Evolutionary conservation across 1,140 invertebrate species (phyloP), one percentile per base, ranked within the genome.

Genomic region (Caenorhabditis brenneri): DNA sequence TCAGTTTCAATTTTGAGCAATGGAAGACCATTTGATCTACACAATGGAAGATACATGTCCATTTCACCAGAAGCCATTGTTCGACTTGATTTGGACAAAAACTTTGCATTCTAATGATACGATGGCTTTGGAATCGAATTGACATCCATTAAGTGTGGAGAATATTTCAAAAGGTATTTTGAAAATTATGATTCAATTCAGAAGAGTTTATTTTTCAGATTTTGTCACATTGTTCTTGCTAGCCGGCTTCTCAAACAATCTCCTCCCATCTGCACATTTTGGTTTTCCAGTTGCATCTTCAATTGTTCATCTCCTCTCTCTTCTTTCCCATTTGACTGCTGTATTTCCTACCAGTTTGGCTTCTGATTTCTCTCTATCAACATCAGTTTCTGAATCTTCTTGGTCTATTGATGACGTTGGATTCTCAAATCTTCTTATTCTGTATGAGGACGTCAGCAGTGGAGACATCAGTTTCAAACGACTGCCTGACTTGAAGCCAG

Each of bases 401-500:
- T 49, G 36, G 55, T 53, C 46, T n/a, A 55, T 69, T n/a, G 82
- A 83, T 31, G 82, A 83, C 15, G 42, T 33, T 65, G 53, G 69
- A 42, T 83, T 83, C 33, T 83, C 82, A 7, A 51, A 58, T 31
- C 27, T 83, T 1, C 42, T 83, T 10, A 39, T 83, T 79, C 27
- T 83, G 1, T 48, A 65, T 24, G 33, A 65, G 39, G 42, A 48
- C 16, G 74, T 6, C 9, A 55, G 16, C 15, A 55, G 65, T 0
- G 82, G 22, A 79, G 24, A 83, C 5, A 69, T 65, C 15, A 39
- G 15, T 12, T 27, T 83, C 29, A 24, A 79, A 42, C 10, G 39
- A 10, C n/a, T 80, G n/a, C 48, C 82, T 36, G 48, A 46, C 27
- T 51, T 83, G 46, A 79, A 27, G 16, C 10, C 69, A 19, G 82